A percentile compares a stretch with the other conserved stretches of the same genome.
These are phyloP conservation scores for Rhagium mordax DNA, from an alignment of 2,888 invertebrate genomes.

Conservation along the genomic window DNA sequence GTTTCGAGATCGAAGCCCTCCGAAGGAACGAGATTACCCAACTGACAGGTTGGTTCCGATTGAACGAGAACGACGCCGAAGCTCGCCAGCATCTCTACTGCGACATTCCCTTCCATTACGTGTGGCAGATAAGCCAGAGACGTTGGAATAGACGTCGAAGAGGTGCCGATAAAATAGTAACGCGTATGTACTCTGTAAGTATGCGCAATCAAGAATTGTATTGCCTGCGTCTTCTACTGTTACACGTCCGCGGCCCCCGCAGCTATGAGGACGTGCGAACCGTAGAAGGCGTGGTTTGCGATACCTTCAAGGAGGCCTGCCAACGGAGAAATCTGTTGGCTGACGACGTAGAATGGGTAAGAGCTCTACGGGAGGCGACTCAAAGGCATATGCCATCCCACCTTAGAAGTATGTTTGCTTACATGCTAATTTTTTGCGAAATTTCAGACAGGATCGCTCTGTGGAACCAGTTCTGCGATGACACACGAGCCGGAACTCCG, in stretches of 20 bases:
- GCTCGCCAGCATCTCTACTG: background rate
- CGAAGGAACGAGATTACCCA: background rate
- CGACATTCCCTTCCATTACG: background rate
- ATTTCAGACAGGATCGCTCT: too few relatives aligned
- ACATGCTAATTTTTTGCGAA: too few relatives aligned
- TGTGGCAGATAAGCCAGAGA: background rate
- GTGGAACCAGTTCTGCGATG: too few relatives aligned
- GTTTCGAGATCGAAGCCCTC: background rate
- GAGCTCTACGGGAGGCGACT: background rate
- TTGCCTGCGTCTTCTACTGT: too few relatives aligned
- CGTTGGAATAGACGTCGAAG: background rate
- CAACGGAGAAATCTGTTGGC: background rate
- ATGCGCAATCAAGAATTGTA: too few relatives aligned
- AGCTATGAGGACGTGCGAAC: slow-evolving; percentile 5
- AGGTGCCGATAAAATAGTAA: too few relatives aligned
- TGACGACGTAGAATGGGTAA: slow-evolving; percentile 5
- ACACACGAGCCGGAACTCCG: background rate
- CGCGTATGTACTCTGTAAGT: too few relatives aligned
- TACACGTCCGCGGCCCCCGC: slow-evolving; percentile 8
- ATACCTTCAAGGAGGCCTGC: background rate
- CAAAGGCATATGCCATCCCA: background rate
- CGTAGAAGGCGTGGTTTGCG: too few relatives aligned
- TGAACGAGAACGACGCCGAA: background rate
- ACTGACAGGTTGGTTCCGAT: background rate
- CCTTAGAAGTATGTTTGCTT: too few relatives aligned